Conservation (phyloP, 23 tunicate species). For the Oikopleura albicans region DNA sequence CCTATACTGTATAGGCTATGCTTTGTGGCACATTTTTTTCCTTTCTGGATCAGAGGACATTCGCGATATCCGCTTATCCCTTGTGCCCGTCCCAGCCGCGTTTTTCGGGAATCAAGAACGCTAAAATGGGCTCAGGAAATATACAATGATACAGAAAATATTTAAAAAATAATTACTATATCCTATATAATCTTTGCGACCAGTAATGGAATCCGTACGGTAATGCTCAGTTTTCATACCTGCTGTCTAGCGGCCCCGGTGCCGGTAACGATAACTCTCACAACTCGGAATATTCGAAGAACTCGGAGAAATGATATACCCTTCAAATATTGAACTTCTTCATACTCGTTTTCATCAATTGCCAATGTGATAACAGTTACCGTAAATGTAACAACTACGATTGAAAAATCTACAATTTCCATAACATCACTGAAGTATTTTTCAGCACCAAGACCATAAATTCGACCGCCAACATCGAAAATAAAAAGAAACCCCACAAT, state of each 20-base stretch:
- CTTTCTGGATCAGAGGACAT: no score
- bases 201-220: no score
- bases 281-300: constrained; percentile 48
- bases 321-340: constrained; percentile 22
- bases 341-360: background rate
- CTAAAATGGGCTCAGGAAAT: no score
- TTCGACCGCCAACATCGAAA: background rate
- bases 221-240: no score
- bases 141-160: no score
- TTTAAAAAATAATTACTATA: no score
- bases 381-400: constrained; percentile 40
- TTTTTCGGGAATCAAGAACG: no score
- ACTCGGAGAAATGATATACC: constrained; percentile 45
- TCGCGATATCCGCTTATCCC: no score
- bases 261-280: constrained; percentile 35
- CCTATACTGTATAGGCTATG: no score
- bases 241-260: constrained; percentile 44
- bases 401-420: constrained; percentile 52
- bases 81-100: no score
- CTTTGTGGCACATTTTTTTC: no score
- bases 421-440: constrained; percentile 47
- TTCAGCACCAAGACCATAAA: constrained; percentile 24
- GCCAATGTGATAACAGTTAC: background rate
- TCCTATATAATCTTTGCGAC: no score
- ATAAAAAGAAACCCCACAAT: background rate